Base-by-base conservation (phyloP, 1,140 invertebrate genomes). In the Oncopeltus fasciatus region DNA sequence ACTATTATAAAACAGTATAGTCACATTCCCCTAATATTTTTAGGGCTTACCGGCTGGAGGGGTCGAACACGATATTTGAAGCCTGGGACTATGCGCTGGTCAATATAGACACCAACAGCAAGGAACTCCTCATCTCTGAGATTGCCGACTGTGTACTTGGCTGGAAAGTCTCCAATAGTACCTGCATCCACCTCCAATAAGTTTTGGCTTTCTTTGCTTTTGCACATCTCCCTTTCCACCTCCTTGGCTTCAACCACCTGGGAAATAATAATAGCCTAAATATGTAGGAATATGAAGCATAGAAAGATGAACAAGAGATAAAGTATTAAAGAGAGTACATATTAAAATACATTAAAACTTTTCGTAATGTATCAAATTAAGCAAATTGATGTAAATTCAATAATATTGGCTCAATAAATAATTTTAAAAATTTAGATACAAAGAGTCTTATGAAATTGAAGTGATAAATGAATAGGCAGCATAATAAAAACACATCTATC, bases 51-150 rank as follows among this genome's bases (percentile, higher is more conserved):
- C 71, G 79, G 75, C 68, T 77, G 76, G 68, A 85, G 75, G 0
- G 80, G 80, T 68, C 79, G 81, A 38, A 87, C 85, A 74, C 81
- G 80, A 75, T 89, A 88, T 70, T 79, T 77, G 76, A 87, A 89
- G 38, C 87, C 86, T 60, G 84, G 80, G 53, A 82, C 74, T 59
- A 89, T 82, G 59, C 81, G 74, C 33, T 79, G 77, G 73, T 89
- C 84, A 53, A 88, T 78, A 71, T 84, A 85, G 16, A 87, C 80
- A 60, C 86, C 86, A 69, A 85, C 80, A 26, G 83, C 85, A 0
- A 83, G 82, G 68, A 86, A 77, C 71, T 88, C 83, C 68, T 86
- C 79, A 1, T 76, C 72, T 21, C 76, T 74, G 0, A 84, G 73
- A 1, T 78, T 75, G 31, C 78, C 78, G 5, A 86, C 77, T 11